Percentiles rank a stretch among this genome's conserved stretches.
Conservation (phyloP, 2,113 vertebrate species). For the Sinocyclocheilus maitianheensis region DNA sequence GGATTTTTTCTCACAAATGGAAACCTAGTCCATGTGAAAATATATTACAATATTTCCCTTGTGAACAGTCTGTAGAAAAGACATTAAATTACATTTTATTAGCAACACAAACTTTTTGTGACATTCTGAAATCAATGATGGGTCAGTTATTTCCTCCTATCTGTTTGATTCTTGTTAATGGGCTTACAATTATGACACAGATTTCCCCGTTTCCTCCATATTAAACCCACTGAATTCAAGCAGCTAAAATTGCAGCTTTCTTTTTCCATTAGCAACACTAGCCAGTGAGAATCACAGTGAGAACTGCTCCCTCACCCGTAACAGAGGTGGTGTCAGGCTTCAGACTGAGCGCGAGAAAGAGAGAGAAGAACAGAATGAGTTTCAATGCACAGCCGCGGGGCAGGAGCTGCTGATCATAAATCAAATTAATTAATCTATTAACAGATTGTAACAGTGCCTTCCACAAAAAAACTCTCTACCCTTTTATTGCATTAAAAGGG, state of each 20-base stretch:
- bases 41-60: neutral
- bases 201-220: neutral
- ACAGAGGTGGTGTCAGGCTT: constrained; percentile 33
- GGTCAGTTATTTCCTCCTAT: neutral
- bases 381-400: neutral
- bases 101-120: neutral
- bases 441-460: constrained; percentile 2
- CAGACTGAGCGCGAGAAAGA: neutral
- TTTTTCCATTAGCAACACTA: constrained; percentile 30
- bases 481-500: neutral
- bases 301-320: constrained; percentile 26
- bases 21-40: neutral
- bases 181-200: constrained; percentile 7
- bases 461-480: neutral
- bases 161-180: neutral
- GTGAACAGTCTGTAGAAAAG: neutral
- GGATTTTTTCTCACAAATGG: neutral
- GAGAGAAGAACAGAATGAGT: neutral
- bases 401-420: constrained; percentile 20
- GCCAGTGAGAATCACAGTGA: constrained; percentile 26
- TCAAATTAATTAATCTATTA: constrained; percentile 38
- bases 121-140: neutral
- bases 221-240: neutral
- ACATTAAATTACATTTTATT: neutral
- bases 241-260: constrained; percentile 16